Evolutionary conservation across 2,113 vertebrate genomes (phyloP), one percentile per base, ranked within the genome.

Genomic region (Astatotilapia flaviijosephi): DNA sequence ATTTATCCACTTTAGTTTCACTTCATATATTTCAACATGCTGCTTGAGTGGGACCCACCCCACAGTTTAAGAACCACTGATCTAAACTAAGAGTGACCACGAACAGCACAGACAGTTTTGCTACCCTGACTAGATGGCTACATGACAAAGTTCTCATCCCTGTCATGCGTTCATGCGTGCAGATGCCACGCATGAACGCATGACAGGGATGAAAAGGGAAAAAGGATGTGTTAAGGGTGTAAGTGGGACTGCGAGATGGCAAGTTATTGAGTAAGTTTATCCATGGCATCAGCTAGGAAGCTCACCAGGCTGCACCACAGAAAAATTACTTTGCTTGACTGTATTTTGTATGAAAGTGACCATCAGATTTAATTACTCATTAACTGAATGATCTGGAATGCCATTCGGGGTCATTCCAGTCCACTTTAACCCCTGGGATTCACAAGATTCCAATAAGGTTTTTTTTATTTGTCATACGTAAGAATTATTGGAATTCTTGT

Each of bases 231-330:
- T 75, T 75, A 75, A 47, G 70, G 6, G 9, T 47, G 6, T 75
- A 75, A 47, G 40, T 47, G 23, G 70, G 42, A 75, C 23, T 75
- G 70, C 5, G 14, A 47, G 14, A 31, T 75, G 6, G 42, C 23
- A 75, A 28, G 9, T 19, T 49, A 11, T 19, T 47, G 14, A 75
- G 0, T 75, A 75, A 0, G 14, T 75, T 28, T 75, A 26, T 75
- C 23, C 42, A 28, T 75, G 42, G 9, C 0, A 47, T 75, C 70
- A 28, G 6, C 70, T 75, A 11, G 42, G 26, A 75, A 75, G 0
- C 23, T 47, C 9, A 0, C 68, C 68, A 45, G 40, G 21, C 14
- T 45, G 2, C 21, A 45, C 23, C 0, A 75, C 14, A 47, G 23
- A 11, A 0, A 47, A 75, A 47, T 47, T 2, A 28, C 23, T 6